Evolutionary conservation across 2,888 invertebrate genomes (phyloP), one percentile per base, ranked within the genome.

Genomic region (Tineola bisselliella): DNA sequence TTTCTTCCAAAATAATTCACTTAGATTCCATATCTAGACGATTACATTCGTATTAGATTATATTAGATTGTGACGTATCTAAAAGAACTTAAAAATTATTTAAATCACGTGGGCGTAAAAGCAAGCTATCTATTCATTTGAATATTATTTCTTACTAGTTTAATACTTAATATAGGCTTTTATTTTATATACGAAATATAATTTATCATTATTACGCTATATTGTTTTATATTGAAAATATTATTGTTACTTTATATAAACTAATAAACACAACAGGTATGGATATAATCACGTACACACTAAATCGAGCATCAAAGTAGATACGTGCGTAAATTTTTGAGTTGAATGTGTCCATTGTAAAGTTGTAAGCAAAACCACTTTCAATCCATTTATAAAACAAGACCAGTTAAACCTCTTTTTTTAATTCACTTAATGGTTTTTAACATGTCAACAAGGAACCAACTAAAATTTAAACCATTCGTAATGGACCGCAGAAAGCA

Each of bases 401-500:
- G 38, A 38, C 38, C 38, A 38, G 38, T 38, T 38, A 38, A 38
- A 38, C 38, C 38, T 38, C 38, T 38, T 38, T 38, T 38, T 38
- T 38, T 6, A 38, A 6, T 31, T 31, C 31, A 10, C 10, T 38
- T 38, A 38, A 38, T 38, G n/a, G 38, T 38, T 38, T 38, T 38
- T 38, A 38, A 38, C 38, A 38, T 38, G 38, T 6, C 38, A 38
- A 38, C 38, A 38, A 38, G 38, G 38, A 38, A 38, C n/a, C 10
- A n/a, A 38, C 38, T 38, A 38, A 38, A 38, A 38, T 38, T 38
- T 15, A 48, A 48, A 10, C 18, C 15, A 48, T 48, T 48, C 48
- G 48, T 48, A 48, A 48, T 48, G 48, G 48, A 48, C 48, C 48
- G 48, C 48, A 48, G 17, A 17, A 48, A 15, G 48, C 48, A 48